Evolutionary conservation across 2,113 vertebrate species (phyloP).

Genomic region (Sinocyclocheilus anshuiensis): DNA sequence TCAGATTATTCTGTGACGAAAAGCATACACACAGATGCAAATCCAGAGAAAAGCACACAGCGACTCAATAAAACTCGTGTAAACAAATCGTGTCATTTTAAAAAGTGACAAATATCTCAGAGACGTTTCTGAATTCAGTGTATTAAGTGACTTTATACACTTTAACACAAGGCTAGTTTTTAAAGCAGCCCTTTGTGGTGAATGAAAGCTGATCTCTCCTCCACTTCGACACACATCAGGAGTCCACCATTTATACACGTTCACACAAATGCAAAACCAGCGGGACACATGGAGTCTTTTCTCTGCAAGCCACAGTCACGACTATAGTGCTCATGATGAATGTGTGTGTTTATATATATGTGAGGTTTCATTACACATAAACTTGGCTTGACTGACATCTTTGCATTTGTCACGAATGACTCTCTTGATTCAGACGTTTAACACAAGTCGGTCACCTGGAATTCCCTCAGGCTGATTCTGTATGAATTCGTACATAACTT

Average conservation of each 20-base stretch:
- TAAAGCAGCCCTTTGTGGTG: not conserved
- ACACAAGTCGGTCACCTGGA: not conserved
- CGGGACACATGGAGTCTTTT: constrained; percentile 9
- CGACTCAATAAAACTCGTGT: constrained; percentile 53
- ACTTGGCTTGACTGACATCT: not conserved
- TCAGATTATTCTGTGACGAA: constrained; percentile 36
- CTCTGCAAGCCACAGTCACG: constrained; percentile 21
- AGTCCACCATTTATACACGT: not conserved
- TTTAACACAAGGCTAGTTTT: not conserved
- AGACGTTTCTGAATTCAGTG: not conserved
- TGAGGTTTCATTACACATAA: not conserved
- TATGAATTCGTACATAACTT: not conserved
- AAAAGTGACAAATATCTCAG: not conserved
- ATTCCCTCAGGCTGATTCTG: not conserved
- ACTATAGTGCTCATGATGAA: constrained; percentile 28
- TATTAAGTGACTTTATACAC: not conserved
- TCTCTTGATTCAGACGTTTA: not conserved
- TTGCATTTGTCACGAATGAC: not conserved
- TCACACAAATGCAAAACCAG: constrained; percentile 34
- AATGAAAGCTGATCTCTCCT: not conserved
- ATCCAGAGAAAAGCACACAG: constrained; percentile 50
- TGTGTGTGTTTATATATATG: not conserved
- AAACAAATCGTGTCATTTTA: not conserved
- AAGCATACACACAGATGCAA: constrained; percentile 38
- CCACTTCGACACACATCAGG: not conserved